Conservation (phyloP, 2,888 invertebrate species). For the Luffia ferchaultella region DNA sequence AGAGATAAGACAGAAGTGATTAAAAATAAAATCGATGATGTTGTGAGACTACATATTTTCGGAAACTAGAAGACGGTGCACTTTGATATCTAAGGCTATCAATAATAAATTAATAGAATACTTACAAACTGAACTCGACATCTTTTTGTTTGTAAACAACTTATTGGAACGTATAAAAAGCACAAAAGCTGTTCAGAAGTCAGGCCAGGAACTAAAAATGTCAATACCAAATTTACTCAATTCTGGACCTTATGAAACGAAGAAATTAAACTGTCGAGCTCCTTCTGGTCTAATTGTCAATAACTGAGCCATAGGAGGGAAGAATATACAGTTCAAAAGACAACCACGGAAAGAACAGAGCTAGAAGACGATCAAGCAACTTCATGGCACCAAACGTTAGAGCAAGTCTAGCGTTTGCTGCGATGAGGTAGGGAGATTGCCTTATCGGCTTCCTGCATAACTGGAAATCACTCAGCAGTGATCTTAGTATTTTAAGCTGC, state of each 20-base stretch:
- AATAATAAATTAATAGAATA: not conserved
- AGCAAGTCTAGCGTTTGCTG: no score
- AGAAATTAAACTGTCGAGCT: not conserved
- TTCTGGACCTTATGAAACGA: not conserved
- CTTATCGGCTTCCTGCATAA: not conserved
- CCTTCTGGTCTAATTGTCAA: not conserved
- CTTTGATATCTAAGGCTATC: not conserved
- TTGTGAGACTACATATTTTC: not conserved
- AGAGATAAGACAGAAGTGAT: not conserved
- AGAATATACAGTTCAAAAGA: not conserved
- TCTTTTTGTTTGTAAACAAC: slow-evolving; percentile 1
- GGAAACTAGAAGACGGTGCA: slow-evolving; percentile 1
- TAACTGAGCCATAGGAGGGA: not conserved
- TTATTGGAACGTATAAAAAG: not conserved
- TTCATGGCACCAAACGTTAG: not conserved
- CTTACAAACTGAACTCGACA: not conserved
- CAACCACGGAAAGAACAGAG: not conserved
- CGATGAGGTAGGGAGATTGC: not conserved
- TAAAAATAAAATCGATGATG: not conserved
- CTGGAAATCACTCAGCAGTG: not conserved
- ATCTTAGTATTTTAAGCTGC: not conserved
- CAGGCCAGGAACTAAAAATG: not conserved
- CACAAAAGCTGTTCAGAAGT: not conserved
- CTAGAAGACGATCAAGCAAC: not conserved
- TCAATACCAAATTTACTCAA: not conserved